Percentiles rank a stretch among this genome's conserved stretches.
Conservation (phyloP, 1,140 invertebrate species). For the Diploscapter pachys region DNA sequence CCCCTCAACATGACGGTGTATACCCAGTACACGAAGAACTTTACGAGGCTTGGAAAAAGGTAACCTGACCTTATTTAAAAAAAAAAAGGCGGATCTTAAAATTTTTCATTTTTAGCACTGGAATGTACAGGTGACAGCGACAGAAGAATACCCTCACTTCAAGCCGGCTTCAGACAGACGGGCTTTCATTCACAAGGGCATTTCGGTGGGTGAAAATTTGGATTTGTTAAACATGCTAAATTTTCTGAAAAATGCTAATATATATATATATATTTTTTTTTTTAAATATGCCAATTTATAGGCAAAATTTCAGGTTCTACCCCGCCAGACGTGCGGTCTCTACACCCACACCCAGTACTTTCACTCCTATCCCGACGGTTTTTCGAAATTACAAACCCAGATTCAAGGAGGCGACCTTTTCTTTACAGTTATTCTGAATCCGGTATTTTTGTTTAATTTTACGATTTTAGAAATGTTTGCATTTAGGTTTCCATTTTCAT, state of each 20-base stretch:
- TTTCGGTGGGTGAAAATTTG: conserved; percentile 63
- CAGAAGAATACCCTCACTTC: conserved; percentile 96
- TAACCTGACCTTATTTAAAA: conserved; percentile 58
- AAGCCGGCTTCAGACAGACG: conserved; percentile 78
- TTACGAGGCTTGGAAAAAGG: conserved; percentile 90
- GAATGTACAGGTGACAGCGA: conserved; percentile 92
- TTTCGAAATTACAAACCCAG: conserved; percentile 80
- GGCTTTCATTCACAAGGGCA: conserved; percentile 79
- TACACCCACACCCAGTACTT: conserved; percentile 95
- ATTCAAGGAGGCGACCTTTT: conserved; percentile 97
- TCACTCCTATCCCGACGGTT: conserved; percentile 86
- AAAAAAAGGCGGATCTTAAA: too few species aligned
- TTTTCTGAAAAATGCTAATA: too few species aligned
- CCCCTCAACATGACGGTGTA: conserved; percentile 96
- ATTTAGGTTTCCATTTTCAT: conserved; percentile 93
- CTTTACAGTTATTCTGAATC: conserved; percentile 91
- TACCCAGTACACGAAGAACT: conserved; percentile 93
- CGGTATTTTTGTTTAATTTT: conserved; percentile 67
- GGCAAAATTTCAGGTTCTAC: conserved; percentile 63
- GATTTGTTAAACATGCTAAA: too few species aligned
- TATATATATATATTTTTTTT: too few species aligned
- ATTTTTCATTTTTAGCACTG: conserved; percentile 63
- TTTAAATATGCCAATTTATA: too few species aligned
- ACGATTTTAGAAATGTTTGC: neutral
- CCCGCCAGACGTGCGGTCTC: conserved; percentile 93